Base-by-base conservation (phyloP, 1,140 invertebrate species). In the Lerema accius region DNA sequence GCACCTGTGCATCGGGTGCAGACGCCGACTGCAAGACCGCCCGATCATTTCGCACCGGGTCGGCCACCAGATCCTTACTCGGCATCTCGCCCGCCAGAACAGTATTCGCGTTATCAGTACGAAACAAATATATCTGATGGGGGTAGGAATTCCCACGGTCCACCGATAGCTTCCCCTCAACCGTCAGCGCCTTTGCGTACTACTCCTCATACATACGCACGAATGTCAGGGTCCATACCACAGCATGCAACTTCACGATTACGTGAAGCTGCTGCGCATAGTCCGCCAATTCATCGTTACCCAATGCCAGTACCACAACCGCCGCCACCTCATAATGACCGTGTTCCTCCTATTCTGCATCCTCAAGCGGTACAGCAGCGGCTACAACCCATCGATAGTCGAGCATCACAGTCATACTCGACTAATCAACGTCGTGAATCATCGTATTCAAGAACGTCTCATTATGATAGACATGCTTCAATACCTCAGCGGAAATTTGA, bases 311-410 rank as follows among this genome's bases (percentile, higher is more conserved):
- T 78, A 6, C 32, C 81, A 5, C 88, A 87, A 62, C 78, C 81
- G 45, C 73, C 84, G 19, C 85, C 84, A n/a, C 84, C 84, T 16
- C 87, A 81, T 46, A 89, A 86, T 35, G 89, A 88, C 65, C 81
- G 85, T 10, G 86, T 90, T 39, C 88, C 87, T 40, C 85, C 87
- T 5, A 85, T 87, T 68, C 84, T 87, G 42, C 88, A 89, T 65
- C 84, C 86, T n/a, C 78, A 82, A 65, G 63, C 74, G 11, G 61
- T 69, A 42, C 79, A 75, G 17, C 83, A 79, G 58, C 76, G 77
- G 16, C 60, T 79, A 10, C 19, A 67, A 46, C 19, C 78, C 1
- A 48, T 70, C 26, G 86, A 89, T 23, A 72, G 65, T 17, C 75
- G 86, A n/a, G 56, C 82, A 0, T 28, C 77, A 17, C 78, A 80